phyloP scores from a whole-genome alignment of 2,888 invertebrate species.

The Macropis europaea region DNA sequence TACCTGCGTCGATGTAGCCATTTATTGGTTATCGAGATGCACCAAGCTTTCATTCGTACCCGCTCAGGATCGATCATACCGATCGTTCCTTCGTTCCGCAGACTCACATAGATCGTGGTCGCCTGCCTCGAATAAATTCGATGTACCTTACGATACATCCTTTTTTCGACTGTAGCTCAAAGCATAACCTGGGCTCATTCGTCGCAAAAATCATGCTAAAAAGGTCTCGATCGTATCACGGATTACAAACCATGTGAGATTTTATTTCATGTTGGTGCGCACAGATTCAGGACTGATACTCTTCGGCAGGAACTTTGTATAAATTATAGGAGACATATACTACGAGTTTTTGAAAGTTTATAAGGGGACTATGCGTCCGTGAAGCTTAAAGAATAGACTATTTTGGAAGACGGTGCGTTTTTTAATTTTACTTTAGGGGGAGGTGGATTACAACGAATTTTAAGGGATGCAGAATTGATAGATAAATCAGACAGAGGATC shows the following conservation, averaged over 20 bases:
- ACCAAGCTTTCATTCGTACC: constrained; percentile 68
- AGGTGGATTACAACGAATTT: too few species aligned
- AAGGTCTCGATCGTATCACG: background rate
- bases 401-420: too few species aligned
- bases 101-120: constrained; percentile 2
- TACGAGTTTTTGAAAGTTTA: background rate
- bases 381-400: too few species aligned
- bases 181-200: constrained; percentile 6
- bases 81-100: constrained; percentile 32
- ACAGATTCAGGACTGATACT: background rate
- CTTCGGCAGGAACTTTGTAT: background rate
- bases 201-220: constrained; percentile 29
- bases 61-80: constrained; percentile 49
- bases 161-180: background rate
- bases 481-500: too few species aligned
- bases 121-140: constrained; percentile 7
- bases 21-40: constrained; percentile 78
- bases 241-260: background rate
- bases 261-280: background rate
- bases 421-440: too few species aligned
- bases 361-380: too few species aligned
- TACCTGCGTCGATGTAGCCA: constrained; percentile 86
- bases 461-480: too few species aligned
- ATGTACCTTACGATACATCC: background rate
- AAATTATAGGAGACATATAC: too few species aligned